Base-by-base conservation (phyloP, 2,888 invertebrate genomes). In the Eucera pruinosa region DNA sequence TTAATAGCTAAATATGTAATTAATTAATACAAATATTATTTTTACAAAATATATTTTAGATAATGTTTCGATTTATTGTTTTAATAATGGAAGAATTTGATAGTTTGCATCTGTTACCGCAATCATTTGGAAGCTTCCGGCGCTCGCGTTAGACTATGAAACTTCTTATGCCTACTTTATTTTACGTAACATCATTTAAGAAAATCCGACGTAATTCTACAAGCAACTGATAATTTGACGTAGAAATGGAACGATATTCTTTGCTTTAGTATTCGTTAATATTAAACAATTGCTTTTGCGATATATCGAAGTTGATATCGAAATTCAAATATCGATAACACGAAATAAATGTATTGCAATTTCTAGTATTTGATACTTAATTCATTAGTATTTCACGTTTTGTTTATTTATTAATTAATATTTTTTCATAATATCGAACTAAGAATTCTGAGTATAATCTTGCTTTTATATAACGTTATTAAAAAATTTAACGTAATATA, bases 121-220 rank as follows among this genome's bases (percentile, higher is more conserved):
- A 64, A 55, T 55, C 52, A 45, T 64, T 69, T 43, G 15, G 18
- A 65, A 55, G 47, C 65, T 78, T 78, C 78, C 78, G 78, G 76
- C 77, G 78, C 69, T 78, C 69, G 69, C 57, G 77, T 55, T 70
- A 61, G 61, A 36, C 41, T 55, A 41, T 39, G 47, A 54, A 25
- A 57, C 43, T 69, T 43, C 33, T 55, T 50, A n/a, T 41, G 48
- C 18, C 20, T 48, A 54, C 45, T 76, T 68, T 61, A 70, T 69
- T 76, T 78, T 69, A 61, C 45, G 61, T 65, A 78, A 76, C 30
- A 33, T 23, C 13, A 39, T 15, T 13, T 47, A 62, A 58, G 54
- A 60, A 41, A 68, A 48, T 65, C 36, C 27, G 23, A 11, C 36
- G 33, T 30, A 54, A 75, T 75, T 75, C 9, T 33, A 33, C 11